Evolutionary conservation across 1,140 invertebrate species (phyloP).

Genomic region (Apis florea): DNA sequence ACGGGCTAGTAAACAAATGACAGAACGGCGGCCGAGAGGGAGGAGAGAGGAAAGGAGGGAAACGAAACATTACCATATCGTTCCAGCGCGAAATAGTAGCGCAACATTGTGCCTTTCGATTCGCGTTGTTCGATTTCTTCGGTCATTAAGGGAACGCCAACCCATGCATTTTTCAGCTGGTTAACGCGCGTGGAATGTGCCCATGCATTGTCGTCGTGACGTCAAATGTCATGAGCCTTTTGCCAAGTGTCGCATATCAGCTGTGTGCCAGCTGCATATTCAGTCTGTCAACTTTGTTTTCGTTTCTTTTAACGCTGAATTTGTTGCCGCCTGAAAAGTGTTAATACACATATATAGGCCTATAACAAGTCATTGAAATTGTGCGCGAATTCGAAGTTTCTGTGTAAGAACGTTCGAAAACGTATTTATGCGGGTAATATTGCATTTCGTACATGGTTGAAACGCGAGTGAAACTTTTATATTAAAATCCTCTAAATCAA

Average conservation of each 20-base stretch:
- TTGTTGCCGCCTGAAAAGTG: neutral
- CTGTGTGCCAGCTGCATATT: constrained; percentile 34
- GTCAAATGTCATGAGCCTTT: constrained; percentile 49
- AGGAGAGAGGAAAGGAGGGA: constrained; percentile 35
- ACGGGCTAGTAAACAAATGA: constrained; percentile 71
- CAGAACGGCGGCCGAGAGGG: constrained; percentile 51
- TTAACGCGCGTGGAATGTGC: constrained; percentile 28
- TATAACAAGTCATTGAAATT: neutral
- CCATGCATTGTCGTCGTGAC: constrained; percentile 44
- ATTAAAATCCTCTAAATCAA: constrained; percentile 47
- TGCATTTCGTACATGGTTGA: neutral
- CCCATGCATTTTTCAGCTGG: constrained; percentile 18
- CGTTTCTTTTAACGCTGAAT: constrained; percentile 24
- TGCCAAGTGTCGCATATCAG: constrained; percentile 42
- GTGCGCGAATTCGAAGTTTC: neutral
- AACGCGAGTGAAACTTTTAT: constrained; percentile 43
- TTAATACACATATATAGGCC: neutral
- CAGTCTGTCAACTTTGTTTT: constrained; percentile 29
- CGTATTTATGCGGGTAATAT: constrained; percentile 27
- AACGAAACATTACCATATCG: constrained; percentile 23
- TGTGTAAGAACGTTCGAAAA: neutral
- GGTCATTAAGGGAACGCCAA: neutral
- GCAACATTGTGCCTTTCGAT: constrained; percentile 43
- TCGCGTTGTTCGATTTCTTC: constrained; percentile 7
- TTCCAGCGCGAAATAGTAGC: constrained; percentile 38